Conservation (phyloP, 2,888 invertebrate genomes). For the Drosophila birchii region DNA sequence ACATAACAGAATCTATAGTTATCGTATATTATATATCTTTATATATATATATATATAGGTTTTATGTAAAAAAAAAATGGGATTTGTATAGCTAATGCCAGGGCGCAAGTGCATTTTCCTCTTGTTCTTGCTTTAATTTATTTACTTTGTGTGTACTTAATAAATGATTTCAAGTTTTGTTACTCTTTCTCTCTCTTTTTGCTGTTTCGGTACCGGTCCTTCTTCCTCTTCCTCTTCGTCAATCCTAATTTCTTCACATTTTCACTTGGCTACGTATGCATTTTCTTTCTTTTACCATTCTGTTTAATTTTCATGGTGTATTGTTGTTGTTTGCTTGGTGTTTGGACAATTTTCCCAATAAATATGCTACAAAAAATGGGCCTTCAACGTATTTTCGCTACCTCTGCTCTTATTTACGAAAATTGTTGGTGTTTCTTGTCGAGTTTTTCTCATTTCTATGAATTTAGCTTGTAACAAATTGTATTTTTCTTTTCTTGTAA, state of each 20-base stretch:
- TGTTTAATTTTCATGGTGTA: slow-evolving; percentile 8
- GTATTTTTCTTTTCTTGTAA: slow-evolving; percentile 11
- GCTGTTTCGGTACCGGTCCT: slow-evolving; percentile 7
- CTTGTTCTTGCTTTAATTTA: slow-evolving; percentile 15
- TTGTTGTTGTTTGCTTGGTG: slow-evolving; percentile 15
- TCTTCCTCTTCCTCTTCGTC: not conserved
- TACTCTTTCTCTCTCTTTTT: slow-evolving; percentile 7
- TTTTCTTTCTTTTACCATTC: slow-evolving; percentile 8
- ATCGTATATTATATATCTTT: slow-evolving; percentile 41
- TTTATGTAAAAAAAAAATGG: slow-evolving; percentile 39
- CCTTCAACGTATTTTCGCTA: slow-evolving; percentile 21
- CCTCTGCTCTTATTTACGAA: slow-evolving; percentile 7
- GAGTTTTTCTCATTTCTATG: slow-evolving; percentile 12
- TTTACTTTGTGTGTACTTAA: slow-evolving; percentile 19
- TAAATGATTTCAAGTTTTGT: slow-evolving; percentile 45
- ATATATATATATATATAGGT: slow-evolving; percentile 33
- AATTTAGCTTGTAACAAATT: slow-evolving; percentile 27
- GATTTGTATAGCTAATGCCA: slow-evolving; percentile 50
- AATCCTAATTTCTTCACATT: not conserved
- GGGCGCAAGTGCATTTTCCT: slow-evolving; percentile 46
- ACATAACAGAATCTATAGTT: slow-evolving; percentile 58
- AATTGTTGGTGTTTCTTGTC: slow-evolving; percentile 20
- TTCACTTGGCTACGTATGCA: slow-evolving; percentile 42
- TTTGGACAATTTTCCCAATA: slow-evolving; percentile 29
- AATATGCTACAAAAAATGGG: slow-evolving; percentile 39